Evolutionary conservation across 2,888 invertebrate species (phyloP).

Genomic region (Ptilodon capucinus): DNA sequence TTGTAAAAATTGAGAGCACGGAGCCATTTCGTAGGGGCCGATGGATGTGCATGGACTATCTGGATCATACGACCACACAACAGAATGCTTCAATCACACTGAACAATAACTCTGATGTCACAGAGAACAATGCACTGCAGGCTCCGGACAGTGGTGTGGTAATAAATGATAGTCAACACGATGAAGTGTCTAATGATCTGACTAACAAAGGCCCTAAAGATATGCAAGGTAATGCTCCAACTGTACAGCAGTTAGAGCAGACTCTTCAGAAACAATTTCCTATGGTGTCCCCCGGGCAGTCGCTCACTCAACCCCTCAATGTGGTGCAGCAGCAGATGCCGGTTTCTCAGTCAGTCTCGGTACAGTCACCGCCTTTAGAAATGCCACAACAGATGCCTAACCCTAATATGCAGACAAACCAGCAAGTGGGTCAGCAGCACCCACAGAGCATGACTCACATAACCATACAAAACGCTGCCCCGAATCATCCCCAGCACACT

Average conservation of each 20-base stretch:
- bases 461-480: slow-evolving; percentile 71
- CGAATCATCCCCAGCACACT: slow-evolving; percentile 61
- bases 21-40: slow-evolving; percentile 95
- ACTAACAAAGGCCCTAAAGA: slow-evolving; percentile 77
- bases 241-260: slow-evolving; percentile 76
- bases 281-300: slow-evolving; percentile 79
- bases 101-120: slow-evolving; percentile 75
- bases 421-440: slow-evolving; percentile 75
- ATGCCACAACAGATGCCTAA: slow-evolving; percentile 78
- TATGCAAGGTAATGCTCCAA: slow-evolving; percentile 68
- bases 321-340: slow-evolving; percentile 74
- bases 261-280: slow-evolving; percentile 77
- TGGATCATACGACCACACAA: slow-evolving; percentile 89
- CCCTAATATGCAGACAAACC: slow-evolving; percentile 66
- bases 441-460: slow-evolving; percentile 81
- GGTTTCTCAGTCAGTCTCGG: slow-evolving; percentile 70
- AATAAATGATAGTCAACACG: slow-evolving; percentile 78
- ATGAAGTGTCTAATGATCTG: slow-evolving; percentile 76
- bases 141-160: slow-evolving; percentile 80
- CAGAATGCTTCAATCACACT: slow-evolving; percentile 75
- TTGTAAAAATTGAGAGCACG: slow-evolving; percentile 97
- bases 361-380: slow-evolving; percentile 79
- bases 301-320: slow-evolving; percentile 74
- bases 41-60: slow-evolving; percentile 97
- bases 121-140: slow-evolving; percentile 64